Base-by-base conservation (phyloP, 2,113 vertebrate genomes). In the Andinoacara biseriatus region DNA sequence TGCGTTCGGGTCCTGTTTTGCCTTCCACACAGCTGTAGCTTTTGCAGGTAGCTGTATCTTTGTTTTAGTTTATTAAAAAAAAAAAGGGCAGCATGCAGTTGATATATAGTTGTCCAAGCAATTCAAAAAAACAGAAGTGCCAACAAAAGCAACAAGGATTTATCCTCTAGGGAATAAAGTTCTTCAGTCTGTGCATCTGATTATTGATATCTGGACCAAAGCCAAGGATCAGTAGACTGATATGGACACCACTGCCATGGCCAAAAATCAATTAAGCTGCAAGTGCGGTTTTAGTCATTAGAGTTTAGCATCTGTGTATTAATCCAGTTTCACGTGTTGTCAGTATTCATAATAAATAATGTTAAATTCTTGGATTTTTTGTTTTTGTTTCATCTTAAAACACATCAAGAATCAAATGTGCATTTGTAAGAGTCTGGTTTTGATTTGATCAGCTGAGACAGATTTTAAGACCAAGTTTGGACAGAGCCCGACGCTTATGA, bases 161-260 rank as follows among this genome's bases (percentile, higher is more conserved):
- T 52, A 11, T 72, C 29, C 46, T 72, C 46, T 20, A 31, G 46
- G 67, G 46, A 72, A 24, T 54, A n/a, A 54, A 72, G 18, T 72
- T 26, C 24, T 26, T 54, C 54, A 72, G 2, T 52, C 5, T 52
- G 5, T 72, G 26, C 26, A 72, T 72, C 67, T 72, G 31, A 20
- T 54, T 72, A 72, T 72, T 54, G 67, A 72, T 26, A 72, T 54
- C 46, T 54, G 67, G 43, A 72, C 17, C 46, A n/a, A 72, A 72
- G 10, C 67, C 46, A 54, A 72, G 18, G 46, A 72, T 46, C 46
- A 0, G 46, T 49, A 33, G 26, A 49, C 26, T 54, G 67, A 72
- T 24, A 31, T 54, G 22, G 29, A 72, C 26, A 33, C 67, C 46
- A 54, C 46, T 54, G 54, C 52, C 67, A 54, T 54, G 67, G 67